Base-by-base conservation (phyloP, 1,140 invertebrate species). In the Drosophila arizonae region DNA sequence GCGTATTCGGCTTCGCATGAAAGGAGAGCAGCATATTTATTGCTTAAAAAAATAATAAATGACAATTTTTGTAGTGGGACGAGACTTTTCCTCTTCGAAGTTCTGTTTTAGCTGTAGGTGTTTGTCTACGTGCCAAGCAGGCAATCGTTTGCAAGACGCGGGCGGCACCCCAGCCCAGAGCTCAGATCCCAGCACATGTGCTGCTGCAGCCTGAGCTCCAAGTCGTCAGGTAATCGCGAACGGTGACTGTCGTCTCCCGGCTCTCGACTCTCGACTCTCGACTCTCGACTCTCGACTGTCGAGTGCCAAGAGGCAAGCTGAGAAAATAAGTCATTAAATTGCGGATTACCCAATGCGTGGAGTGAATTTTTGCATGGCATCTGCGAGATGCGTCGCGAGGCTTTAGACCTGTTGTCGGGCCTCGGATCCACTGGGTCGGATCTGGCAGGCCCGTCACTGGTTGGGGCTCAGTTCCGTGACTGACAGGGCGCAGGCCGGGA, bases 281-380 rank as follows among this genome's bases (percentile, higher is more conserved):
- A 21, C 21, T 21, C 21, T 21, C 21, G 21, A 24, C 21, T 24
- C 1, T 24, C 21, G 45, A 65, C 36, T 65, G 55, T 13, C 52
- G 69, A 66, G 72, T 78, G 81, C 70, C 81, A 85, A 81, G 81
- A 78, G 81, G 81, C 82, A 76, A 85, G 63, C 66, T 72, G 65
- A 87, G 82, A 88, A 87, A 86, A 86, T 86, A 86, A 86, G 82
- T 86, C 82, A 86, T 86, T 86, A 86, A 86, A 86, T 87, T 87
- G 82, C 82, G 82, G 82, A 86, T 86, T 86, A 87, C 82, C 84
- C 65, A 79, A 82, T 76, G 84, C 82, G 84, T 82, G 73, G 84
- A 86, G 82, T 79, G 79, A 84, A 86, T 86, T 86, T 80, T 78
- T 86, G 82, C 79, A 87, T 86, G 79, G 76, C 79, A 76, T 86